Evolutionary conservation across 1,140 invertebrate species (phyloP).

Genomic region (Sitophilus oryzae): DNA sequence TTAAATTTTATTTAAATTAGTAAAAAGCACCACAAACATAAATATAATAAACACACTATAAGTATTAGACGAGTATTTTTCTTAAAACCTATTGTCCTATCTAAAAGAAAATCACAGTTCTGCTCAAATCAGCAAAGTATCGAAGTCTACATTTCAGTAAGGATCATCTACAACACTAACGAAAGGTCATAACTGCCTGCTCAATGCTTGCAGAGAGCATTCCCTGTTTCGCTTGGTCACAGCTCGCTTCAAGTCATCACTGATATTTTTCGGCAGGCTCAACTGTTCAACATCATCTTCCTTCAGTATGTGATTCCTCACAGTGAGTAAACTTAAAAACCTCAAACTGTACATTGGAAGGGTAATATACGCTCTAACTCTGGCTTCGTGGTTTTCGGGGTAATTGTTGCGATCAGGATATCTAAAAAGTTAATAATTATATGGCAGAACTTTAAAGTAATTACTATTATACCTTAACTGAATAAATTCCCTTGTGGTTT

Average conservation of each 20-base stretch:
- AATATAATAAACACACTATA: too few relatives aligned
- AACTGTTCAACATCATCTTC: constrained; percentile 30
- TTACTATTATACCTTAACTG: constrained; percentile 6
- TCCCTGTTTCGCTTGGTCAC: constrained; percentile 23
- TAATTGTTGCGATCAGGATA: constrained; percentile 14
- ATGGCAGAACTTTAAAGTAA: neutral
- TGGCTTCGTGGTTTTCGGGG: constrained; percentile 22
- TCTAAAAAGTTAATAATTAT: neutral
- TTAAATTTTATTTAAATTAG: too few relatives aligned
- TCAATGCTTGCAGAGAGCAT: constrained; percentile 8
- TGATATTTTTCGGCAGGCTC: constrained; percentile 33
- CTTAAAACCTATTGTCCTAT: too few relatives aligned
- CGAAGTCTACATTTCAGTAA: too few relatives aligned
- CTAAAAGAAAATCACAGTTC: too few relatives aligned
- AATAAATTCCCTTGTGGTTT: constrained; percentile 31
- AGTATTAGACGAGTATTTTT: too few relatives aligned
- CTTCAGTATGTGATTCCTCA: constrained; percentile 30
- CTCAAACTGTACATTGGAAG: constrained; percentile 38
- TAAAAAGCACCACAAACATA: too few relatives aligned
- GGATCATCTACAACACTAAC: too few relatives aligned
- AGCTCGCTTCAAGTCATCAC: constrained; percentile 32
- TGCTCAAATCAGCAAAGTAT: too few relatives aligned
- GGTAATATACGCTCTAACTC: constrained; percentile 31
- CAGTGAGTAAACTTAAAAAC: constrained; percentile 29
- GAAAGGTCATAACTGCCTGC: neutral